Evolutionary conservation across 2,113 vertebrate species (phyloP).

Genomic region (Ciconia maguari): DNA sequence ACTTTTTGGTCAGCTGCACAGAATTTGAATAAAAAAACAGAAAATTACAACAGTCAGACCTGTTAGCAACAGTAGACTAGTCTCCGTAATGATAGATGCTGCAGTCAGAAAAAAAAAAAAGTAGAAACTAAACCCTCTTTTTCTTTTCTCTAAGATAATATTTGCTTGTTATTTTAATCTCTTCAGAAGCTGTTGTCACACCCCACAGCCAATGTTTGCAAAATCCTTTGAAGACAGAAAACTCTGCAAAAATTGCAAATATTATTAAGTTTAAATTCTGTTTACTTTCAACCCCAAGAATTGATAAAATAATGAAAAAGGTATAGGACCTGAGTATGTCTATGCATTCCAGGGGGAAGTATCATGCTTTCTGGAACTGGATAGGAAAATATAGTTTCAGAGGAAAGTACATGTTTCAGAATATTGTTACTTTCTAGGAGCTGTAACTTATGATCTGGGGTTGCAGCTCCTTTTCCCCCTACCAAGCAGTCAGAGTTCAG

Average conservation of each 20-base stretch:
- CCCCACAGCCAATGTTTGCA: not conserved
- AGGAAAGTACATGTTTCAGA: not conserved
- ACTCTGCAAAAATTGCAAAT: not conserved
- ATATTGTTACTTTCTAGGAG: not conserved
- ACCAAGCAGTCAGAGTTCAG: not conserved
- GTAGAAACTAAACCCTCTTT: accelerated
- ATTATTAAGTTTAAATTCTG: not conserved
- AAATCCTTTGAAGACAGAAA: not conserved
- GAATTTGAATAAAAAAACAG: not conserved
- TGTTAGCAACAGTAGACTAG: not conserved
- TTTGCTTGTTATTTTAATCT: not conserved
- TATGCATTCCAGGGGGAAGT: not conserved
- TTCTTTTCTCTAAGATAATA: not conserved
- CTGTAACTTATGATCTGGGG: not conserved
- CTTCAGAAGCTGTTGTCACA: not conserved
- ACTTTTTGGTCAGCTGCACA: not conserved
- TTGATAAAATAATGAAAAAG: not conserved
- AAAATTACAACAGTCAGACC: not conserved
- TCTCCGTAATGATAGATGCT: not conserved
- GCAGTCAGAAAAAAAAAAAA: not conserved
- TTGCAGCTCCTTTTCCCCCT: not conserved
- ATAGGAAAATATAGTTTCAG: not conserved
- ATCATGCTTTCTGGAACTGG: not conserved
- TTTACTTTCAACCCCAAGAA: not conserved
- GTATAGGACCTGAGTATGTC: not conserved